These are phyloP conservation scores for Zaprionus africanus DNA, from an alignment of 1,140 invertebrate genomes.

Conservation along the genomic window DNA sequence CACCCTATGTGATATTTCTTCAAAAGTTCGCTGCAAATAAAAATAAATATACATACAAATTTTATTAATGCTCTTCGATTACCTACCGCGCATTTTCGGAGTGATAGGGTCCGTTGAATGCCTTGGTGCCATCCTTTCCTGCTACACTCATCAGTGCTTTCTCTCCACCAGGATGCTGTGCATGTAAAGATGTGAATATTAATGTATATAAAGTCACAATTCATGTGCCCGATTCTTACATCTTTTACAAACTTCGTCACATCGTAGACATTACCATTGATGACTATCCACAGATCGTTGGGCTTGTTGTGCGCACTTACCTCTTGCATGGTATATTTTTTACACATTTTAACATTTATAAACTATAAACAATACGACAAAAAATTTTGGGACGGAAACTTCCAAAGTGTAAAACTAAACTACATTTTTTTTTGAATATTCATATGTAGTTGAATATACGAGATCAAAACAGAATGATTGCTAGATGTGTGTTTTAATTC, in stretches of 20 bases:
- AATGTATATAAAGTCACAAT: background rate
- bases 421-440: too few relatives aligned
- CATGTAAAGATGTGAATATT: background rate
- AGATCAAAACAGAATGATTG: too few relatives aligned
- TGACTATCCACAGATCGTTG: conserved; percentile 87
- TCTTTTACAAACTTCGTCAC: conserved; percentile 87
- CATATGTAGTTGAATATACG: too few relatives aligned
- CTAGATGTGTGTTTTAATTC: too few relatives aligned
- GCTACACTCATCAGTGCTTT: background rate
- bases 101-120: background rate
- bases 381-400: background rate
- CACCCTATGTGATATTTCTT: background rate
- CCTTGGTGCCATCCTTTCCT: background rate
- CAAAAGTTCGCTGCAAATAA: background rate
- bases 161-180: background rate
- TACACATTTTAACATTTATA: conserved; percentile 36
- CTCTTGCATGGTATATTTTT: conserved; percentile 85
- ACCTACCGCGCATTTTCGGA: background rate
- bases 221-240: conserved; percentile 80
- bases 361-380: background rate
- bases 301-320: conserved; percentile 86
- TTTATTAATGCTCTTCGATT: background rate
- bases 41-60: background rate
- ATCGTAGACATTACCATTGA: conserved; percentile 88
- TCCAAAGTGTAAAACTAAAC: too few relatives aligned